Evolutionary conservation across 1,140 invertebrate species (phyloP).

Genomic region (Cherax destructor): DNA sequence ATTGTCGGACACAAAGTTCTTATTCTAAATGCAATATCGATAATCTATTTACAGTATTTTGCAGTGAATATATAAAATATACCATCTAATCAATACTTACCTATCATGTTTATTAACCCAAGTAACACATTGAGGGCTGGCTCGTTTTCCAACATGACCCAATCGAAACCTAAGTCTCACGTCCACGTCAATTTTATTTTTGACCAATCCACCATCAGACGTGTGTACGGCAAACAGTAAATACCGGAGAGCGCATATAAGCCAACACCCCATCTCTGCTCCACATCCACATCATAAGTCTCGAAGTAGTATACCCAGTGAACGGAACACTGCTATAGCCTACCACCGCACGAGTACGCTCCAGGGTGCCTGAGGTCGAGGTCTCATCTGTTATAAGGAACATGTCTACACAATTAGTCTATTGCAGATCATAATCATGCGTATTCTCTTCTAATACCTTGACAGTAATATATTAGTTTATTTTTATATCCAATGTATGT

Average conservation of each 20-base stretch:
- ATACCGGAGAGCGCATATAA: slow-evolving; percentile 87
- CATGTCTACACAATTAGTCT: background rate
- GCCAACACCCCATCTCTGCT: slow-evolving; percentile 89
- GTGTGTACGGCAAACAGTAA: slow-evolving; percentile 88
- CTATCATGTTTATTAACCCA: slow-evolving; percentile 80
- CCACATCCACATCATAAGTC: slow-evolving; percentile 86
- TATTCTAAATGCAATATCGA: too few species aligned
- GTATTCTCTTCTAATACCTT: background rate
- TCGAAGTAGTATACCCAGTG: slow-evolving; percentile 86
- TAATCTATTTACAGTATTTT: background rate
- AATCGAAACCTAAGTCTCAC: slow-evolving; percentile 74
- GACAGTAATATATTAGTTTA: background rate
- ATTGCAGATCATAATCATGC: background rate
- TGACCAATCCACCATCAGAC: slow-evolving; percentile 76
- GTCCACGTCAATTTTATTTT: slow-evolving; percentile 71
- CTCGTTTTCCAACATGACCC: slow-evolving; percentile 78
- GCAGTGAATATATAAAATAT: background rate
- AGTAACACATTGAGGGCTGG: slow-evolving; percentile 91
- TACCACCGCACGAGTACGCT: slow-evolving; percentile 81
- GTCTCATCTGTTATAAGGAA: slow-evolving; percentile 50
- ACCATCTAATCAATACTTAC: background rate
- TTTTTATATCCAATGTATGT: background rate
- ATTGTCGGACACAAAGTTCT: too few species aligned
- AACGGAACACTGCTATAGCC: slow-evolving; percentile 92
- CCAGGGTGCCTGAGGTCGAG: slow-evolving; percentile 62